A percentile compares a stretch with the other conserved stretches of the same genome.
Conservation (phyloP, 2,797 vertebrate species). For the Propithecus deckenii region DNA sequence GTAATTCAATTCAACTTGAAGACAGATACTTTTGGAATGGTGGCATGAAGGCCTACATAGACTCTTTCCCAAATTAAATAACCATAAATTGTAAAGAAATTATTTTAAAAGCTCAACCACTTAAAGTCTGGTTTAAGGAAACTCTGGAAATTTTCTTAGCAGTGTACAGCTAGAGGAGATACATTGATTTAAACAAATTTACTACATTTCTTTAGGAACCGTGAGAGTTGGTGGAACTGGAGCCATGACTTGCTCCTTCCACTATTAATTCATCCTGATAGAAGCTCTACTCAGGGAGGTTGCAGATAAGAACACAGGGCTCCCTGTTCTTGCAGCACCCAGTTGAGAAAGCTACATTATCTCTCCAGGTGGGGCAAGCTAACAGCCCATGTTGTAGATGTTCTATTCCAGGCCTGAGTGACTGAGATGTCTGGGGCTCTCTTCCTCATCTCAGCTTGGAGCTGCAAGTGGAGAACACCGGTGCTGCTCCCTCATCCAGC, state of each 20-base stretch:
- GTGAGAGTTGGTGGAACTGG: too few relatives aligned
- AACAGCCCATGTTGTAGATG: neutral
- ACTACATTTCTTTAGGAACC: neutral
- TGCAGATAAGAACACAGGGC: neutral
- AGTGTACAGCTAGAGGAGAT: neutral
- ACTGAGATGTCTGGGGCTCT: neutral
- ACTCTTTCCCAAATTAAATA: neutral
- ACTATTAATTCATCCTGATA: neutral
- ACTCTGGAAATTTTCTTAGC: neutral
- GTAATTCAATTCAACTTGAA: neutral
- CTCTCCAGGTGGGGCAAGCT: too few relatives aligned
- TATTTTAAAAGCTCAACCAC: neutral
- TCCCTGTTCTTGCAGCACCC: too few relatives aligned
- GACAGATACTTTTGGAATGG: neutral
- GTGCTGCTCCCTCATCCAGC: neutral
- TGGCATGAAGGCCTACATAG: rapidly evolving
- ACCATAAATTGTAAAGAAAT: neutral
- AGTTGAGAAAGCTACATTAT: neutral
- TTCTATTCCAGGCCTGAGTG: neutral
- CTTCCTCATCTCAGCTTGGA: neutral
- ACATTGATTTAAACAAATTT: too few relatives aligned
- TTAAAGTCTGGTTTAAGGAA: neutral
- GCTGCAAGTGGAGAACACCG: neutral
- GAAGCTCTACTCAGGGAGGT: neutral
- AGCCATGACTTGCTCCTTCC: rapidly evolving